phyloP scores from a whole-genome alignment of 2,113 vertebrate genomes.

The Notothenia coriiceps region DNA sequence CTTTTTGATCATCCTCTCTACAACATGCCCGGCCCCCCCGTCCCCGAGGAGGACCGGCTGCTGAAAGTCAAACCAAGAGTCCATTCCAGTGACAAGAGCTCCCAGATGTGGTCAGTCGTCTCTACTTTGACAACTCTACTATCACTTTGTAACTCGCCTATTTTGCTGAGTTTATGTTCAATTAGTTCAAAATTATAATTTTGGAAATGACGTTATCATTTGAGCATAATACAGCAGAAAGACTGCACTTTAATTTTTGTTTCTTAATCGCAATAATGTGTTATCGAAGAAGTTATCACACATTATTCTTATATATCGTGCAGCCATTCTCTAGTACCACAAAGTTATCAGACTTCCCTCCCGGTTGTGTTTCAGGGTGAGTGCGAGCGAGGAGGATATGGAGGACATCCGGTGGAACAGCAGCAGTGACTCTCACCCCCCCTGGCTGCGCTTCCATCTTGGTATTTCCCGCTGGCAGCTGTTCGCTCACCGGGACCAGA shows the following conservation, averaged over 20 bases:
- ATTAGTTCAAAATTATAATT: too few species aligned
- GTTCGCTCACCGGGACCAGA: constrained; percentile 80
- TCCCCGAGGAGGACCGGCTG: constrained; percentile 84
- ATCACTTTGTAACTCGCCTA: too few species aligned
- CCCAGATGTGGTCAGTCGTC: constrained; percentile 82
- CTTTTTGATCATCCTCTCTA: constrained; percentile 88
- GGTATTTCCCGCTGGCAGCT: constrained; percentile 87
- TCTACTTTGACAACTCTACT: background rate
- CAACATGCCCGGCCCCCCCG: constrained; percentile 65
- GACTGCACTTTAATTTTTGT: too few species aligned
- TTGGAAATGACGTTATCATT: too few species aligned
- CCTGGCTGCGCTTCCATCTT: constrained; percentile 86
- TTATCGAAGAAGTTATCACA: too few species aligned
- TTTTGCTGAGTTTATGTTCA: too few species aligned
- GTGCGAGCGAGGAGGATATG: constrained; percentile 75
- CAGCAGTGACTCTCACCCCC: constrained; percentile 74
- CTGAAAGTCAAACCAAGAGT: constrained; percentile 80
- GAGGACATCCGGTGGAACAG: constrained; percentile 78
- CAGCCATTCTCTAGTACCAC: background rate
- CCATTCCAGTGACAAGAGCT: constrained; percentile 78
- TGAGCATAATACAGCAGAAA: too few species aligned
- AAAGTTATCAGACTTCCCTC: background rate
- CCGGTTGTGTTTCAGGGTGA: constrained; percentile 77
- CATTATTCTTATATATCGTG: too few species aligned
- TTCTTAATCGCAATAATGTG: too few species aligned